phyloP scores from a whole-genome alignment of 1,140 invertebrate genomes.

The Saxidomus purpurata region DNA sequence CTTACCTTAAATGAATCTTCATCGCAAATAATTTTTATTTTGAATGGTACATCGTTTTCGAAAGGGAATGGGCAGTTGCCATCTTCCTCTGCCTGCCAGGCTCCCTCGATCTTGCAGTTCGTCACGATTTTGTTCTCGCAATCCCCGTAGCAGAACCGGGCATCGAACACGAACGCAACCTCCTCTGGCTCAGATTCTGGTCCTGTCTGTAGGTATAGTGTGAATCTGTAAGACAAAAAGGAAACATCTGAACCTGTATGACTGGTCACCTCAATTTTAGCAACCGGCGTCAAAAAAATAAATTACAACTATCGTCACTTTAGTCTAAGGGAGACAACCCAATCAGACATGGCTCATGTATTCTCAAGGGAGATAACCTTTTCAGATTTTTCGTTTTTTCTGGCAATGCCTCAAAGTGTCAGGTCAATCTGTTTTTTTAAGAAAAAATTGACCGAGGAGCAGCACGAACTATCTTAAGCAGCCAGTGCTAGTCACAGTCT shows the following conservation, averaged over 20 bases:
- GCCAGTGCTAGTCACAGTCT: too few relatives aligned
- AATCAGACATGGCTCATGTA: too few relatives aligned
- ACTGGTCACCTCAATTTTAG: background rate
- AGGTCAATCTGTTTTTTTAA: too few relatives aligned
- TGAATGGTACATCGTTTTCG: conserved; percentile 90
- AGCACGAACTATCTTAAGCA: too few relatives aligned
- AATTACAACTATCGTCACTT: too few relatives aligned
- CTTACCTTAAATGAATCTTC: conserved; percentile 87
- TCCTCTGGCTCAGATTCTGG: conserved; percentile 64
- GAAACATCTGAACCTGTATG: background rate
- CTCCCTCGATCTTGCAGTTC: conserved; percentile 90
- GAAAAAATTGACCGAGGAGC: too few relatives aligned
- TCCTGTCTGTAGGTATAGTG: conserved; percentile 65
- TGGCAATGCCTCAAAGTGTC: too few relatives aligned
- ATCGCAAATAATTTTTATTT: conserved; percentile 87
- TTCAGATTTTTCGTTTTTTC: too few relatives aligned
- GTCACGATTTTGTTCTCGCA: conserved; percentile 88
- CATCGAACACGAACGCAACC: conserved; percentile 73
- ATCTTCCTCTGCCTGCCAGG: conserved; percentile 92
- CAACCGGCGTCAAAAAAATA: too few relatives aligned
- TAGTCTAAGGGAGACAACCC: too few relatives aligned
- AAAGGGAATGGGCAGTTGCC: conserved; percentile 90
- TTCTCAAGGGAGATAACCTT: too few relatives aligned
- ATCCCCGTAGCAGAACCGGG: conserved; percentile 69
- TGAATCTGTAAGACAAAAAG: conserved; percentile 62